These are phyloP conservation scores for Mus spretus DNA, from an alignment of 2,797 vertebrate species.

Conservation along the genomic window DNA sequence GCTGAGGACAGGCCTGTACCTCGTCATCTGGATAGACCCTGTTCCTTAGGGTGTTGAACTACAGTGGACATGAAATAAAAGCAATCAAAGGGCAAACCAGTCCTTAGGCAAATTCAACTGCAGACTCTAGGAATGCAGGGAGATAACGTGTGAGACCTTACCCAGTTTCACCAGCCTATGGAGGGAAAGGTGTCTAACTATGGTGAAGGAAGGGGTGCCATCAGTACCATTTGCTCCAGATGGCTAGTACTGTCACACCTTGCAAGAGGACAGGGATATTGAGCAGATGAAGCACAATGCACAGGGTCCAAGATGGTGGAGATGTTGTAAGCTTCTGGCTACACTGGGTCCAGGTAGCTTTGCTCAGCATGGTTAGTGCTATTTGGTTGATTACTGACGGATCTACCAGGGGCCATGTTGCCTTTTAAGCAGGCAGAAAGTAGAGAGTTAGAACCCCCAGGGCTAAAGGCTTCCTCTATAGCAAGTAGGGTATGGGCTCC, in stretches of 20 bases:
- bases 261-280: not conserved
- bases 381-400: not conserved
- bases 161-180: not conserved
- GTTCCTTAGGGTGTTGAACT: not conserved
- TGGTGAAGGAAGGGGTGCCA: not conserved
- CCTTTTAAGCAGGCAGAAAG: not conserved
- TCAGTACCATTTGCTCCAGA: not conserved
- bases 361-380: not conserved
- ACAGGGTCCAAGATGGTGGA: not conserved
- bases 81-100: not conserved
- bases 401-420: not conserved
- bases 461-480: not conserved
- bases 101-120: not conserved
- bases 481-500: not conserved
- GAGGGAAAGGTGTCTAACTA: not conserved
- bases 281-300: not conserved
- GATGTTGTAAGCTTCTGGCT: not conserved
- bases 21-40: not conserved
- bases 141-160: not conserved
- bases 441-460: not conserved
- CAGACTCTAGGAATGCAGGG: not conserved
- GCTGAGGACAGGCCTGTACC: not conserved
- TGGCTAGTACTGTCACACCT: not conserved
- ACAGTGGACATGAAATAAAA: not conserved
- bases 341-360: not conserved